These are phyloP conservation scores for Altica lythri DNA, from an alignment of 2,888 invertebrate genomes.

Conservation along the genomic window DNA sequence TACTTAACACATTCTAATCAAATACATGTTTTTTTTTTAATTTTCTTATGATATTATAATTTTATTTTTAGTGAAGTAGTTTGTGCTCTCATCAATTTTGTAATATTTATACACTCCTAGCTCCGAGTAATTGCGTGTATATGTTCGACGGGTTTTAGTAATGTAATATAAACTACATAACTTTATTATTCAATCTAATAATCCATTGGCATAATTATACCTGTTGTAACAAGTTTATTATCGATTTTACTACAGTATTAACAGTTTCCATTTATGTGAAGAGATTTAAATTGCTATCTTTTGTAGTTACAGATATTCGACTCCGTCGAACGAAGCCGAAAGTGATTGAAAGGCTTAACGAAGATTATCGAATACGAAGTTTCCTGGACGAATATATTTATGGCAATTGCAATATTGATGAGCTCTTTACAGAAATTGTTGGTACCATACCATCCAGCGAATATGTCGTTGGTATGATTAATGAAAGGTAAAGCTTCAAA, in stretches of 20 bases:
- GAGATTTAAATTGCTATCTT: no score
- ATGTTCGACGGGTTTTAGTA: slow-evolving; percentile 17
- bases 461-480: slow-evolving; percentile 45
- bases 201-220: neutral
- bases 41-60: no score
- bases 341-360: slow-evolving; percentile 30
- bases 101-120: neutral
- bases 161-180: slow-evolving; percentile 8
- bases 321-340: slow-evolving; percentile 50
- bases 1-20: no score
- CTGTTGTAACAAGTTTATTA: neutral
- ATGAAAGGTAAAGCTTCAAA: slow-evolving; percentile 46
- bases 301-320: slow-evolving; percentile 41
- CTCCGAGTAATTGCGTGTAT: slow-evolving; percentile 5
- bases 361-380: slow-evolving; percentile 49
- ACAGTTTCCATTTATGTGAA: neutral
- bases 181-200: neutral
- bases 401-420: slow-evolving; percentile 47
- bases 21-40: no score
- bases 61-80: no score
- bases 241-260: neutral
- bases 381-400: slow-evolving; percentile 52
- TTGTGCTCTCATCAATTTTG: no score
- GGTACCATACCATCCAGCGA: slow-evolving; percentile 43
- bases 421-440: slow-evolving; percentile 50